phyloP scores from a whole-genome alignment of 2,113 vertebrate species.

The Pimephales promelas region DNA sequence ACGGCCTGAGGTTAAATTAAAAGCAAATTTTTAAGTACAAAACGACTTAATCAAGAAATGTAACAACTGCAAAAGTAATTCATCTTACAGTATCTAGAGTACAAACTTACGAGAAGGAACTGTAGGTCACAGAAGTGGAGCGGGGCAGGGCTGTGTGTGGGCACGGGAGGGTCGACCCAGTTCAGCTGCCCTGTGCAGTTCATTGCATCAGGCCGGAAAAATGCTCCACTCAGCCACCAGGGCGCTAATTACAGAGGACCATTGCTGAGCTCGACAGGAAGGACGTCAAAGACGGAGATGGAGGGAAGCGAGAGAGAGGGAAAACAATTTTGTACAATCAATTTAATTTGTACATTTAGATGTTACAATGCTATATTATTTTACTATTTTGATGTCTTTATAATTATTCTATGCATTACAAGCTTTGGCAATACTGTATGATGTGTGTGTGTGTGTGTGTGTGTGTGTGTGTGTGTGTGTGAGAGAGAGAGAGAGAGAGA shows the following conservation, averaged over 20 bases:
- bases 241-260: slow-evolving; percentile 77
- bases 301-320: background rate
- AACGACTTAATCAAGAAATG: background rate
- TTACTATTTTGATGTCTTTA: no score
- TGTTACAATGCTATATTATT: no score
- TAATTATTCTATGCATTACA: no score
- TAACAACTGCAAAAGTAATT: background rate
- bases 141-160: slow-evolving; percentile 8
- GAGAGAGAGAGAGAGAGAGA: background rate
- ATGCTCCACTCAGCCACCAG: slow-evolving; percentile 76
- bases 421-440: no score
- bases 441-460: no score
- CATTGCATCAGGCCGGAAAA: slow-evolving; percentile 77
- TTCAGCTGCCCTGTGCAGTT: slow-evolving; percentile 43
- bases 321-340: no score
- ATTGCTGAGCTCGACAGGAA: slow-evolving; percentile 76
- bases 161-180: slow-evolving; percentile 38
- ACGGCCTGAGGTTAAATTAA: no score
- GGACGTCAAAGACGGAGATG: slow-evolving; percentile 61
- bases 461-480: no score
- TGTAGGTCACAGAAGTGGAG: background rate
- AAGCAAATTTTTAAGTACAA: no score
- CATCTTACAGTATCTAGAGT: background rate
- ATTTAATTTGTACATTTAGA: no score
- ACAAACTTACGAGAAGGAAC: background rate